Base-by-base conservation (phyloP, 2,888 invertebrate genomes). In the Clusia tigrina region DNA sequence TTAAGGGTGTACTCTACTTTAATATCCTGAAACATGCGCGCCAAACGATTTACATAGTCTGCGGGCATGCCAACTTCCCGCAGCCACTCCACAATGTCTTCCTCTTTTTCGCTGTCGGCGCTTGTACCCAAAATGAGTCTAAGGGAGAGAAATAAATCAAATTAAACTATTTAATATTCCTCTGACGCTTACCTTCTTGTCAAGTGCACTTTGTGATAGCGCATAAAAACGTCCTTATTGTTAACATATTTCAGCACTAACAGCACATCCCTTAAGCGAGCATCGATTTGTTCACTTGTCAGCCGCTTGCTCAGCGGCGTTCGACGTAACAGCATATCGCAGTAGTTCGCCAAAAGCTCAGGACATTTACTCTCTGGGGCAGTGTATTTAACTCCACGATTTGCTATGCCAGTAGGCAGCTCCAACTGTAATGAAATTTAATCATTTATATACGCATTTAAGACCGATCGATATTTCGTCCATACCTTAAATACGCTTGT, bases 181-280 rank as follows among this genome's bases (percentile, higher is more conserved):
- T n/a, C 17, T 2, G 38, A 18, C 2, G 20, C 46, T 71, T 68
- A 84, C 76, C 88, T 89, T 76, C 99, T 87, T 6, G 98, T 98
- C 69, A 99, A 87, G 86, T 99, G 98, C 54, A 96, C 97, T 84
- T 99, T 98, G 84, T 99, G 98, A 84, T 97, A 99, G 71, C 98
- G 88, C 98, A 99, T 99, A 84, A 99, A 99, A 25, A 99, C 98
- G 86, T 99, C 99, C 84, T 99, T 99, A 85, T 98, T 99, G 83
- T 95, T 95, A 71, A 99, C 96, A 85, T 99, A 99, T 84, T 99
- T 99, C 69, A 99, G 87, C 69, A 99, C 97, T 81, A 99, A 86
- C 69, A 99, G 85, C 73, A 99, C 96, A 87, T 98, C 95, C 80
- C 88, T 91, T 66, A 99, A 87, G 78, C 96, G 91, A 66, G 89